Evolutionary conservation across 2,113 vertebrate species (phyloP).

Genomic region (Lophura nycthemera): DNA sequence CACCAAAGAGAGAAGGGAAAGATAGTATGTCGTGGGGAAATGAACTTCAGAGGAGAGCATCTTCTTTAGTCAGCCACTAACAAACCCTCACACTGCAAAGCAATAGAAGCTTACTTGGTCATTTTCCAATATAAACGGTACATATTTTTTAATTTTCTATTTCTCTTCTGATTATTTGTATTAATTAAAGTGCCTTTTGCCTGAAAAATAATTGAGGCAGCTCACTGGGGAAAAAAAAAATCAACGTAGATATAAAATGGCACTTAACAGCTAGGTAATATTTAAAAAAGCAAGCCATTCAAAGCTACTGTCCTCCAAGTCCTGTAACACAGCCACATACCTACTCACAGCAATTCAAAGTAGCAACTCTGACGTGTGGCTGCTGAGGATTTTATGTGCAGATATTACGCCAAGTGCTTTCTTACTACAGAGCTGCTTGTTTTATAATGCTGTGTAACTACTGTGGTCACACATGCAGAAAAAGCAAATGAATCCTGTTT

Average conservation of each 20-base stretch:
- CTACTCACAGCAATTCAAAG: neutral
- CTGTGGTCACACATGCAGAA: neutral
- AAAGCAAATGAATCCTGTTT: neutral
- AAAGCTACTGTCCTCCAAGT: neutral
- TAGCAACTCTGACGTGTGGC: neutral
- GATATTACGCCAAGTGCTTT: neutral
- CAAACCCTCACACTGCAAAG: neutral
- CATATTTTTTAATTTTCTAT: neutral
- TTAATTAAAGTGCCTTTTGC: neutral
- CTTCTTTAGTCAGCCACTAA: neutral
- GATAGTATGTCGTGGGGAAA: fast-evolving
- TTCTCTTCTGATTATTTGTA: neutral
- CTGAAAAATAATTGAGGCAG: constrained; percentile 4
- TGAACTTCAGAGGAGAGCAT: neutral
- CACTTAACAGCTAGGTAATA: neutral
- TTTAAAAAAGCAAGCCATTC: neutral
- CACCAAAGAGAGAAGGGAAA: neutral
- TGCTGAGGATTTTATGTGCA: neutral
- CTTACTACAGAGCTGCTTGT: neutral
- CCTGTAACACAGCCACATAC: neutral
- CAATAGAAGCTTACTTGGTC: neutral
- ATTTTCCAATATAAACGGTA: neutral
- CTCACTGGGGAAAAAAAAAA: neutral
- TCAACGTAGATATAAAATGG: neutral
- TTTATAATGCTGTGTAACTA: neutral